phyloP scores from a whole-genome alignment of 2,797 vertebrate species.

The Hippocampus kuda region DNA sequence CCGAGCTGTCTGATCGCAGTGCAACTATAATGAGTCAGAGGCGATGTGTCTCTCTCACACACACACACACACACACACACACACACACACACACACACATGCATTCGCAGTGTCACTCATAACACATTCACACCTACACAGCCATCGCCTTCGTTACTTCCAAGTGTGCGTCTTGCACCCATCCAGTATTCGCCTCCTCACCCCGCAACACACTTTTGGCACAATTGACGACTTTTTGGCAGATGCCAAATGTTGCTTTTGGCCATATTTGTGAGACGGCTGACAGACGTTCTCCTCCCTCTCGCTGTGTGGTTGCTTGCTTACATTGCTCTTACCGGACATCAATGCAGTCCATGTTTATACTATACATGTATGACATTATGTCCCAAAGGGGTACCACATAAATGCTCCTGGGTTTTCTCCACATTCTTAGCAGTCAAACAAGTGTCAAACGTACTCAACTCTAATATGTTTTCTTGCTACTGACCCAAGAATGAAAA shows the following conservation, averaged over 20 bases:
- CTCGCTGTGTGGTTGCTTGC: slow-evolving; percentile 15
- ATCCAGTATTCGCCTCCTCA: slow-evolving; percentile 35
- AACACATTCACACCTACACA: slow-evolving; percentile 14
- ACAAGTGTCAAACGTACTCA: too few relatives aligned
- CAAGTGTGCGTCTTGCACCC: slow-evolving; percentile 52
- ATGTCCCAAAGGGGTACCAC: too few relatives aligned
- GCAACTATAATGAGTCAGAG: slow-evolving; percentile 65
- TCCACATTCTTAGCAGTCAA: too few relatives aligned
- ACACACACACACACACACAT: slow-evolving; percentile 5
- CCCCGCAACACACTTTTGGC: slow-evolving; percentile 8
- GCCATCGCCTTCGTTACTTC: slow-evolving; percentile 33
- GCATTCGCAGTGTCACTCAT: slow-evolving; percentile 9
- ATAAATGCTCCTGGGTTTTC: too few relatives aligned
- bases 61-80: slow-evolving; percentile 12
- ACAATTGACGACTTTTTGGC: slow-evolving; percentile 31
- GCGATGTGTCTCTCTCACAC: slow-evolving; percentile 54
- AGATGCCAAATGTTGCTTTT: slow-evolving; percentile 52
- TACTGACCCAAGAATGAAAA: too few relatives aligned
- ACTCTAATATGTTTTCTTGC: too few relatives aligned
- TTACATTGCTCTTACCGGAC: background rate
- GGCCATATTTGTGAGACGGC: slow-evolving; percentile 48
- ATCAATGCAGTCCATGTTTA: background rate
- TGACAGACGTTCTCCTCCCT: slow-evolving; percentile 23
- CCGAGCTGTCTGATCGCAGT: slow-evolving; percentile 61
- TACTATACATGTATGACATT: background rate